Conservation (phyloP, 2,888 invertebrate species). For the Chymomyza amoena region DNA sequence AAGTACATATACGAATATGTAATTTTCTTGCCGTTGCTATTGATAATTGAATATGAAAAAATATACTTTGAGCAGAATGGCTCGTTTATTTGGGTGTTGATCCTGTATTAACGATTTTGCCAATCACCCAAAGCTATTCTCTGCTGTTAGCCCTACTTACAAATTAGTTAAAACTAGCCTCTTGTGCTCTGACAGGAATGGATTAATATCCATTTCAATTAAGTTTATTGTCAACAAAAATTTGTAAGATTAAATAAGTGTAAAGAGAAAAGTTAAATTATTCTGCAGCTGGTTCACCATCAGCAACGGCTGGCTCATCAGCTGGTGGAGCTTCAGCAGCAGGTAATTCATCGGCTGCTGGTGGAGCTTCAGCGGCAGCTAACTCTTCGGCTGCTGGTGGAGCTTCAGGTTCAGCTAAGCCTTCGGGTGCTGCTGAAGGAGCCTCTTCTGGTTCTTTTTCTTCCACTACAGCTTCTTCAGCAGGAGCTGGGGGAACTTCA, state of each 20-base stretch:
- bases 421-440: neutral
- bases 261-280: too few species aligned
- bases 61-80: too few species aligned
- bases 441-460: neutral
- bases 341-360: neutral
- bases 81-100: too few species aligned
- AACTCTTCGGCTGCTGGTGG: neutral
- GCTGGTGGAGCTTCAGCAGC: conserved; percentile 14
- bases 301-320: conserved; percentile 3
- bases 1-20: too few species aligned
- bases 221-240: neutral
- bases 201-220: neutral
- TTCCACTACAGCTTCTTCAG: neutral
- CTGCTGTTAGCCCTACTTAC: too few species aligned
- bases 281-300: conserved; percentile 3
- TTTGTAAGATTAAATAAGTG: neutral
- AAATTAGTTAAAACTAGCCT: neutral
- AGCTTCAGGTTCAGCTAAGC: neutral
- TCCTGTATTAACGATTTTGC: too few species aligned
- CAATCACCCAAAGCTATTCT: too few species aligned
- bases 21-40: too few species aligned
- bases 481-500: neutral
- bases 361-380: neutral
- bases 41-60: too few species aligned
- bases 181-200: neutral